Percentiles rank a stretch among this genome's conserved stretches.
Evolutionary conservation across 2,888 invertebrate genomes (phyloP).

Genomic region (Colostygia pectinataria): DNA sequence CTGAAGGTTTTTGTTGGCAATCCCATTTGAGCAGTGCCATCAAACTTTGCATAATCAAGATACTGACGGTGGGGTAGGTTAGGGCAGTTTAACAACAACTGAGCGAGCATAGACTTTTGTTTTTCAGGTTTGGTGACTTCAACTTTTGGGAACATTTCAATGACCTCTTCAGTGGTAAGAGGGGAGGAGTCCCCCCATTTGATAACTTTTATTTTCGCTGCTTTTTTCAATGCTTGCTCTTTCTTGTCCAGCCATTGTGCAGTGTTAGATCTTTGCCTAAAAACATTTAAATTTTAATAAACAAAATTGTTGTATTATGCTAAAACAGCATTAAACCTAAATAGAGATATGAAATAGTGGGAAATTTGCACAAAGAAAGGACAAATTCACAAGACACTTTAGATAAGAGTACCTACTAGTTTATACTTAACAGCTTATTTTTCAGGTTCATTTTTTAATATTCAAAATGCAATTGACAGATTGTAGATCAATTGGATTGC

Average conservation of each 20-base stretch:
- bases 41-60: slow-evolving; percentile 94
- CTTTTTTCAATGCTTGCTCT: slow-evolving; percentile 91
- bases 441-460: too few relatives aligned
- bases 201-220: slow-evolving; percentile 88
- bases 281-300: too few relatives aligned
- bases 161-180: slow-evolving; percentile 82
- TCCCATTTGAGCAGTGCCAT: slow-evolving; percentile 92
- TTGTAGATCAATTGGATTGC: too few relatives aligned
- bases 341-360: too few relatives aligned
- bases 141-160: slow-evolving; percentile 82
- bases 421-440: too few relatives aligned
- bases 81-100: slow-evolving; percentile 90
- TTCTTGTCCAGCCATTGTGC: slow-evolving; percentile 94
- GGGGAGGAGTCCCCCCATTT: slow-evolving; percentile 86
- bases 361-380: too few relatives aligned
- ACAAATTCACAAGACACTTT: too few relatives aligned
- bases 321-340: too few relatives aligned
- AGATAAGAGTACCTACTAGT: too few relatives aligned
- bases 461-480: too few relatives aligned
- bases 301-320: too few relatives aligned
- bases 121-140: slow-evolving; percentile 58
- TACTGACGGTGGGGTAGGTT: slow-evolving; percentile 93
- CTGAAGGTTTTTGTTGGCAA: slow-evolving; percentile 92
- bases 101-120: slow-evolving; percentile 86
- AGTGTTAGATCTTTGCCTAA: slow-evolving; percentile 90